These are phyloP conservation scores for Alexandromys fortis DNA, from an alignment of 2,113 vertebrate species.

Conservation along the genomic window DNA sequence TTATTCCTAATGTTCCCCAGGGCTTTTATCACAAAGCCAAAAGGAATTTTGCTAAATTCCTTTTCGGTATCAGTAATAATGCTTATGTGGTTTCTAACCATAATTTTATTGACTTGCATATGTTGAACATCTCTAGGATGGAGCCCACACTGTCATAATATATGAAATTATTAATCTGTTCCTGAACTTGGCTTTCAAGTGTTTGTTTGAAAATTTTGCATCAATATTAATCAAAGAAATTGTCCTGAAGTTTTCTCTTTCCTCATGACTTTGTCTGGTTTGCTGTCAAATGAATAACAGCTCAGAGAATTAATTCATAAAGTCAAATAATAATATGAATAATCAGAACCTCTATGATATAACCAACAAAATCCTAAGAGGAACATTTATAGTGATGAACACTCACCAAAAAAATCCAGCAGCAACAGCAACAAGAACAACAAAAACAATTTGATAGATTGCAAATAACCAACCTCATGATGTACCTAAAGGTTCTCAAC, in stretches of 20 bases:
- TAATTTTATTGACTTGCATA: neutral
- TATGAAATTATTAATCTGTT: neutral
- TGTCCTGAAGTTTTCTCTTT: neutral
- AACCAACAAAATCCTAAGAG: neutral
- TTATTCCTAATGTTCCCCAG: neutral
- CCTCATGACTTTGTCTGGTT: neutral
- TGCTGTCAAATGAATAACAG: neutral
- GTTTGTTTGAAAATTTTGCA: neutral
- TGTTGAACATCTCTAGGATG: neutral
- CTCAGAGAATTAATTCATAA: neutral
- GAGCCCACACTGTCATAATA: neutral
- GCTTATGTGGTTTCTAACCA: neutral
- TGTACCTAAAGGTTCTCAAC: neutral
- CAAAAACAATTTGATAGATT: neutral
- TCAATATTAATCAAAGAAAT: neutral
- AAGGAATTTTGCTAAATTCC: neutral
- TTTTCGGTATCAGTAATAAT: neutral
- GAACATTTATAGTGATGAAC: neutral
- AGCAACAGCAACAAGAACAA: neutral
- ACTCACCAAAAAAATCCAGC: neutral
- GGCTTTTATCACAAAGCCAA: neutral
- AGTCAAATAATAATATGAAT: neutral
- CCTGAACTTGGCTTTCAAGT: neutral
- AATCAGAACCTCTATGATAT: neutral
- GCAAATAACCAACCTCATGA: neutral